Evolutionary conservation across 1,140 invertebrate species (phyloP), one percentile per base, ranked within the genome.

Genomic region (Heliconius hermathena): DNA sequence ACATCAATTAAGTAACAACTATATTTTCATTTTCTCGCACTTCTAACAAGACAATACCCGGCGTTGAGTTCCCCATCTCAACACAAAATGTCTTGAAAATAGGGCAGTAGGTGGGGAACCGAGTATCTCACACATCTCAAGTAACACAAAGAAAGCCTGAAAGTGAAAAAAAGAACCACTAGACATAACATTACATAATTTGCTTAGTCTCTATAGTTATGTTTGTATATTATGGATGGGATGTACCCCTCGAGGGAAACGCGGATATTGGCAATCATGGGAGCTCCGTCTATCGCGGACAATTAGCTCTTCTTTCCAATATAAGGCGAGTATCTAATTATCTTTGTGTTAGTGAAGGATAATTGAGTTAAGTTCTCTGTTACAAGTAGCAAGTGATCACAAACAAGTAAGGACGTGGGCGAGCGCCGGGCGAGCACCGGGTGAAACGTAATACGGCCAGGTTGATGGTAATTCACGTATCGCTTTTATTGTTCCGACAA

Each of bases 221-320:
- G 26, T 66, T 26, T 1, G 9, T 66, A 66, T n/a, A 26, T 13
- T 22, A 11, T 26, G 13, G 9, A 26, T 26, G n/a, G n/a, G n/a
- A n/a, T n/a, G n/a, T n/a, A n/a, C 13, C 60, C 60, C 38, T 41
- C 8, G 74, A 26, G 57, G 60, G 6, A 60, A 26, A 36, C 66
- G 36, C 20, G 57, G 60, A 70, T 70, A 76, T 70, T 70, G 74
- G 74, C 60, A 76, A 76, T 76, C 38, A 71, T 41, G 60, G 70
- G 22, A 46, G 22, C 36, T 29, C 74, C 36, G 22, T 38, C 74
- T 60, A 49, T 76, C 74, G 36, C 60, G 60, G 13, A 26, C 57
- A 76, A 76, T 76, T 70, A 76, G 74, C 54, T 66, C 22, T 49
- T 76, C 38, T 76, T 70, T 46, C 57, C 60, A 49, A 76, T 76